These are phyloP conservation scores for Mamestra brassicae DNA, from an alignment of 2,888 invertebrate genomes.

Conservation along the genomic window DNA sequence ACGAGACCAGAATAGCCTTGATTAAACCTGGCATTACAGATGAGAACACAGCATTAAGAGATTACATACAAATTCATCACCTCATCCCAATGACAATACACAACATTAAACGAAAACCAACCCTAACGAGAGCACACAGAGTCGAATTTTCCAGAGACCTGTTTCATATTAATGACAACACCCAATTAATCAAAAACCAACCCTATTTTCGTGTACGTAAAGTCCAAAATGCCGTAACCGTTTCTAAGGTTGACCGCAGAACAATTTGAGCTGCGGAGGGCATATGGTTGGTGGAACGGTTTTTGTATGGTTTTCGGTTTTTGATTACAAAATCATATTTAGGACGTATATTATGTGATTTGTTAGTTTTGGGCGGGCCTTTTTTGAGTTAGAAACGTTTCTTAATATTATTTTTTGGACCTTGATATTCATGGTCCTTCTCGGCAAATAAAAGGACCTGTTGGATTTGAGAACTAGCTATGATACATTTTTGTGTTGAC, in stretches of 20 bases:
- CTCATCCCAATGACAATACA: constrained; percentile 13
- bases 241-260: constrained; percentile 68
- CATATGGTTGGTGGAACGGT: constrained; percentile 78
- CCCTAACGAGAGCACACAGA: not conserved
- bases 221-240: not conserved
- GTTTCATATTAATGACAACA: constrained; percentile 6
- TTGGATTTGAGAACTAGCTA: no score
- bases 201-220: rapidly evolving
- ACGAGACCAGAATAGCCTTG: not conserved
- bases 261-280: constrained; percentile 74
- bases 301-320: constrained; percentile 76
- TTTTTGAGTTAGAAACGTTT: constrained; percentile 3
- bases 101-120: constrained; percentile 9
- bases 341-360: constrained; percentile 30
- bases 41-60: constrained; percentile 52
- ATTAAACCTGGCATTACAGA: constrained; percentile 63
- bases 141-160: constrained; percentile 4
- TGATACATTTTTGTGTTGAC: no score
- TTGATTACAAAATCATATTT: constrained; percentile 63
- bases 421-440: not conserved
- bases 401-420: not conserved
- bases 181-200: not conserved
- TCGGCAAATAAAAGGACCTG: not conserved
- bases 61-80: constrained; percentile 64
- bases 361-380: constrained; percentile 8